Conservation (phyloP, 92 coral and sea anemone species). For the Heteractis magnifica region DNA sequence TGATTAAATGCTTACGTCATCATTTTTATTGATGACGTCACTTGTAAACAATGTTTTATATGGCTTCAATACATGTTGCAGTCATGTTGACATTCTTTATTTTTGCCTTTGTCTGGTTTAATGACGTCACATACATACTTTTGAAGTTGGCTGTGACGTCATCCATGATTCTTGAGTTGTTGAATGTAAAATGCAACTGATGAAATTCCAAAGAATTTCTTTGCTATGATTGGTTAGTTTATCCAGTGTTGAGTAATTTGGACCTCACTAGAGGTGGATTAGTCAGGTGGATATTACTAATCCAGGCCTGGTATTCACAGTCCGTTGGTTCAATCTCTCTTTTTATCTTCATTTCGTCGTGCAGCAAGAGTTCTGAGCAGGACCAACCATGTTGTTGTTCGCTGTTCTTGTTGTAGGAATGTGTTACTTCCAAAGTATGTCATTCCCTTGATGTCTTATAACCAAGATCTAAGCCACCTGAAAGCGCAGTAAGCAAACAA, state of each 20-base stretch:
- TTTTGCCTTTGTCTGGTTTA: neutral
- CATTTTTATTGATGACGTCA: neutral
- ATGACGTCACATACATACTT: slow-evolving; percentile 8
- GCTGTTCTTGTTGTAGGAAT: neutral
- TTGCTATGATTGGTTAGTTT: neutral
- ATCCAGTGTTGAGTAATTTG: neutral
- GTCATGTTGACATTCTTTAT: neutral
- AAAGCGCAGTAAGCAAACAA: no score
- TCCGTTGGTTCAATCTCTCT: no score
- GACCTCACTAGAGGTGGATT: neutral
- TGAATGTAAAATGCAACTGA: neutral
- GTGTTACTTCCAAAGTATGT: neutral
- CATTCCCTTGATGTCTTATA: neutral
- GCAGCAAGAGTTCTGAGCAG: neutral
- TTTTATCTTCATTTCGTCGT: no score
- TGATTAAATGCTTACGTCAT: neutral
- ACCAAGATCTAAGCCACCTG: no score
- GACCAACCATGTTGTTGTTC: neutral
- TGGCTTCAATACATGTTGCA: neutral
- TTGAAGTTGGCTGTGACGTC: neutral
- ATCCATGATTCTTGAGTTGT: neutral
- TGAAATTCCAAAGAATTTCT: neutral
- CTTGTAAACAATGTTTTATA: neutral
- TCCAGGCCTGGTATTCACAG: no score
- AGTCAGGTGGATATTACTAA: neutral